Base-by-base conservation (phyloP, 2,797 vertebrate genomes). In the Danio aesculapii region DNA sequence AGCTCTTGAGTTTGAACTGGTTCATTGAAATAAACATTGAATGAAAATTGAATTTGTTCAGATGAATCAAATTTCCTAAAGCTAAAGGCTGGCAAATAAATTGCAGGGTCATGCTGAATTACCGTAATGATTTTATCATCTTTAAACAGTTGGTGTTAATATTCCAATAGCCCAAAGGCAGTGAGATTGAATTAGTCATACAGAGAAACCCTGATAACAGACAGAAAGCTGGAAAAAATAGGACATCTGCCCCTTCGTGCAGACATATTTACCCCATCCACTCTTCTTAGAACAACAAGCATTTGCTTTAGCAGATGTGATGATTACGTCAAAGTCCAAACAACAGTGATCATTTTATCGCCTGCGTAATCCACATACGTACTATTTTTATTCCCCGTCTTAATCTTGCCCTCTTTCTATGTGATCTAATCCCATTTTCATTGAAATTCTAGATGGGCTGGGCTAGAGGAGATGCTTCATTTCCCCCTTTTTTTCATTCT, bases 251-350 rank as follows among this genome's bases (percentile, higher is more conserved):
- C 41, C 16, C 53, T 13, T 8, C 6, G 9, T 7, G 58, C 59
- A 30, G n/a, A 6, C 19, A 55, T 50, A 61, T 11, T 19, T n/a
- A 75, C 84, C 64, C 44, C 74, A 82, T 83, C 81, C 84, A 85
- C 89, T 87, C 86, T 90, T 86, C 84, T 77, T 69, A 19, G n/a
- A 63, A 81, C 43, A 30, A 9, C n/a, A 69, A 46, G 66, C 12
- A 3, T 76, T 77, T 82, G 6, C 12, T 47, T 41, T 30, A 43
- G 61, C 39, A 83, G 69, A 74, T 75, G 46, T 69, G 9, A 21
- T 49, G 53, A 43, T 72, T 73, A 77, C 14, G 2, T 64, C 43
- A 71, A 66, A 17, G 46, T 61, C 58, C 57, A 72, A 19, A 41
- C 73, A 76, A 3, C 10, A 12, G 9, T 8, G 17, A 66, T 58